These are phyloP conservation scores for Phyto melanocephala DNA, from an alignment of 2,888 invertebrate species.

Conservation along the genomic window DNA sequence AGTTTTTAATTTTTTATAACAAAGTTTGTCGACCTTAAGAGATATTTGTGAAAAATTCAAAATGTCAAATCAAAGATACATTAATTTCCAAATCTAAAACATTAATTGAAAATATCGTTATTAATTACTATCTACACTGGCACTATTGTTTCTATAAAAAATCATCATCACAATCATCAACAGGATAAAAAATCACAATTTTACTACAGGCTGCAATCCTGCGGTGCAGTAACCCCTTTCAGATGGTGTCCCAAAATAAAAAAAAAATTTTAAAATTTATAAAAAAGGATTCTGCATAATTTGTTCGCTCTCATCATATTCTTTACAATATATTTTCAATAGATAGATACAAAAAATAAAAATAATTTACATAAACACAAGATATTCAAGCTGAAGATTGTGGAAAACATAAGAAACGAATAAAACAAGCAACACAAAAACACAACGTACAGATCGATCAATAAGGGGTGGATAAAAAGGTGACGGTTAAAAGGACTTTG, in stretches of 20 bases:
- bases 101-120: background rate
- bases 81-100: background rate
- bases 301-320: constrained; percentile 13
- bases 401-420: constrained; percentile 4
- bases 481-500: constrained; percentile 58
- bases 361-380: constrained; percentile 43
- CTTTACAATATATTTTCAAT: too few relatives aligned
- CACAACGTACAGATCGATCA: constrained; percentile 11
- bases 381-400: constrained; percentile 58
- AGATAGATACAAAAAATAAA: constrained; percentile 23
- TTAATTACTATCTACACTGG: background rate
- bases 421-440: constrained; percentile 36
- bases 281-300: constrained; percentile 53
- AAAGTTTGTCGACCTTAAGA: too few relatives aligned
- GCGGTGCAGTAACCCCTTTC: constrained; percentile 37
- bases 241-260: background rate
- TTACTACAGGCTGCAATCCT: background rate
- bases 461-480: constrained; percentile 46
- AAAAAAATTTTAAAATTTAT: background rate
- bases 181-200: background rate
- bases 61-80: too few relatives aligned
- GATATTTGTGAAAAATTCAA: too few relatives aligned
- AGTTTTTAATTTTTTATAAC: too few relatives aligned
- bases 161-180: constrained; percentile 35
- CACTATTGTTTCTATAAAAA: background rate